Percentiles rank a stretch among this genome's conserved stretches.
phyloP scores from a whole-genome alignment of 2,113 vertebrate species.

The Pachyramphus minor region DNA sequence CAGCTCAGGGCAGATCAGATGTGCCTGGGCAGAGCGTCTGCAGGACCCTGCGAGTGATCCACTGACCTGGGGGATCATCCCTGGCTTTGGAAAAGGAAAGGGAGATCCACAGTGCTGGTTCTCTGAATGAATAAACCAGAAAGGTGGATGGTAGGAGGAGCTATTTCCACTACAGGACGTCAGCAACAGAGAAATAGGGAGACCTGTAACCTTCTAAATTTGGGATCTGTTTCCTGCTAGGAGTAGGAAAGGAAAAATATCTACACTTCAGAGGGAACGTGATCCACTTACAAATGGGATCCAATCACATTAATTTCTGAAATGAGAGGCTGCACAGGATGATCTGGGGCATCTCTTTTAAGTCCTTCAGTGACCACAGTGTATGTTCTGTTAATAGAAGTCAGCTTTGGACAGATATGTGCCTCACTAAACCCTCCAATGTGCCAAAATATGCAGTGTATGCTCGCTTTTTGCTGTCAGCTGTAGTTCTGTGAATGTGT shows the following conservation, averaged over 20 bases:
- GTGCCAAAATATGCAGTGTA: not conserved
- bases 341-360: not conserved
- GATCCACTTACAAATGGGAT: not conserved
- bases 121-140: not conserved
- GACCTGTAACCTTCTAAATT: not conserved
- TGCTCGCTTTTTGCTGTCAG: not conserved
- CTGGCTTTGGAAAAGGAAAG: not conserved
- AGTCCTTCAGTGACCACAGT: not conserved
- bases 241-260: not conserved
- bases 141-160: not conserved
- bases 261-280: not conserved
- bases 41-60: accelerated
- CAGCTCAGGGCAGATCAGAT: accelerated
- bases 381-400: not conserved
- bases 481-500: not conserved
- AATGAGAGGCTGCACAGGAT: not conserved
- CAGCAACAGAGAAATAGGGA: not conserved
- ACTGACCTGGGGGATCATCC: no score
- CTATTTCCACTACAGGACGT: not conserved
- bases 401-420: not conserved
- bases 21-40: accelerated
- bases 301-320: not conserved
- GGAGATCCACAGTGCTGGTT: not conserved
- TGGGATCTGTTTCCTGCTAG: not conserved
- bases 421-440: not conserved